These are phyloP conservation scores for Cheilosia vernalis DNA, from an alignment of 2,888 invertebrate species.

Conservation along the genomic window DNA sequence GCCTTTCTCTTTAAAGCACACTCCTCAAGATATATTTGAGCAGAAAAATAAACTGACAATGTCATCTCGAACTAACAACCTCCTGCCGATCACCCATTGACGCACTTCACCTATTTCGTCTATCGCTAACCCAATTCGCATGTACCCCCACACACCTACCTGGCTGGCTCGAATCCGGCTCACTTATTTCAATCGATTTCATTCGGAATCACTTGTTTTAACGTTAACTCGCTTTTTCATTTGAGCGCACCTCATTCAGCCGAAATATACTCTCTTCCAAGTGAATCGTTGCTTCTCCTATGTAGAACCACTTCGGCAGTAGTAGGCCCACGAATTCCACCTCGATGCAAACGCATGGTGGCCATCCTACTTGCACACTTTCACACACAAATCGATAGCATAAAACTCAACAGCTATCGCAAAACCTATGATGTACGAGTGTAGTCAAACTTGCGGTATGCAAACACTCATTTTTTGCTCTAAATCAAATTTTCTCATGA, in stretches of 20 bases:
- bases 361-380: slow-evolving; percentile 17
- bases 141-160: not conserved
- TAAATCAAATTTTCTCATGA: slow-evolving; percentile 45
- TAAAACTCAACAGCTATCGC: not conserved
- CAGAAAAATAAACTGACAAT: not conserved
- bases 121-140: not conserved
- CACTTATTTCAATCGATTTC: slow-evolving; percentile 63
- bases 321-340: not conserved
- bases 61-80: slow-evolving; percentile 12
- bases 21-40: not conserved
- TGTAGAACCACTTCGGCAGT: not conserved
- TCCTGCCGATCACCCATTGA: slow-evolving; percentile 9
- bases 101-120: slow-evolving; percentile 23
- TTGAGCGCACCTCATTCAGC: slow-evolving; percentile 22
- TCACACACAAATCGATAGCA: not conserved
- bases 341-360: slow-evolving; percentile 13
- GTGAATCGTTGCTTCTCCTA: slow-evolving; percentile 15
- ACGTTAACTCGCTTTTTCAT: slow-evolving; percentile 27
- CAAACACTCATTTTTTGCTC: slow-evolving; percentile 3
- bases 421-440: slow-evolving; percentile 9
- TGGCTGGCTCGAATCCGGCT: slow-evolving; percentile 29
- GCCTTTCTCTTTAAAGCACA: too few relatives aligned
- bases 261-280: slow-evolving; percentile 42
- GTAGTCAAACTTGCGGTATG: not conserved
- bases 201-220: slow-evolving; percentile 53